Conservation (phyloP, 2,888 invertebrate species). For the Labia minor region DNA sequence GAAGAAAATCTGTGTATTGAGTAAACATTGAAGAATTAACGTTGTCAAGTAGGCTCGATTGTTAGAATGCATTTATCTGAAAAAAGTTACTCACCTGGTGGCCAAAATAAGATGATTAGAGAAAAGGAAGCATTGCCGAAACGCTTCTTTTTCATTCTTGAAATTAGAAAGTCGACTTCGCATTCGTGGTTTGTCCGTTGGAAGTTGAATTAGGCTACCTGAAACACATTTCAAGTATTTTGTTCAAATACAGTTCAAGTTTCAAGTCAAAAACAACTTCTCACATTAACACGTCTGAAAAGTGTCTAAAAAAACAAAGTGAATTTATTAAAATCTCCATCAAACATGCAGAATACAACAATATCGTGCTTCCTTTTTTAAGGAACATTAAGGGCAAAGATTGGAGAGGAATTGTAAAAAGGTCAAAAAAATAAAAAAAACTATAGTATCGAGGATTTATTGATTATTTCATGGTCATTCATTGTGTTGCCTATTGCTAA, state of each 20-base stretch:
- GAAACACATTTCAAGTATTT: slow-evolving; percentile 27
- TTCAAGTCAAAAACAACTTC: not conserved
- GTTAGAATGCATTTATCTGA: not conserved
- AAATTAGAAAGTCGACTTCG: slow-evolving; percentile 49
- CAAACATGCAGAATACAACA: not conserved
- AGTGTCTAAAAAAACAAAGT: too few species aligned
- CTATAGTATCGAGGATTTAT: not conserved
- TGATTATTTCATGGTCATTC: not conserved
- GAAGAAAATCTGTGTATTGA: not conserved
- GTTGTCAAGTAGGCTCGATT: not conserved
- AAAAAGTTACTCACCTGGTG: slow-evolving; percentile 44
- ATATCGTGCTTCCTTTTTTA: not conserved
- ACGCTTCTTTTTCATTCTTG: slow-evolving; percentile 52
- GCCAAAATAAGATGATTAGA: slow-evolving; percentile 81
- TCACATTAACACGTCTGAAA: slow-evolving; percentile 18
- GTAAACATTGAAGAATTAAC: too few species aligned
- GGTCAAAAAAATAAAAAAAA: not conserved
- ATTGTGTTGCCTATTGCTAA: too few species aligned
- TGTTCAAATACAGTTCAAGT: slow-evolving; percentile 17
- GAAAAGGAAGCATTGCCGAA: slow-evolving; percentile 79
- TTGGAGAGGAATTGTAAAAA: not conserved
- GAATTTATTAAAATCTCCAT: slow-evolving; percentile 16
- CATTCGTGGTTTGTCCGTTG: slow-evolving; percentile 46
- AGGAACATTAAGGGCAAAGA: too few species aligned
- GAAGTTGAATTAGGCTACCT: slow-evolving; percentile 68